Conservation (phyloP, 2,797 vertebrate species). For the Scarus forsteni region DNA sequence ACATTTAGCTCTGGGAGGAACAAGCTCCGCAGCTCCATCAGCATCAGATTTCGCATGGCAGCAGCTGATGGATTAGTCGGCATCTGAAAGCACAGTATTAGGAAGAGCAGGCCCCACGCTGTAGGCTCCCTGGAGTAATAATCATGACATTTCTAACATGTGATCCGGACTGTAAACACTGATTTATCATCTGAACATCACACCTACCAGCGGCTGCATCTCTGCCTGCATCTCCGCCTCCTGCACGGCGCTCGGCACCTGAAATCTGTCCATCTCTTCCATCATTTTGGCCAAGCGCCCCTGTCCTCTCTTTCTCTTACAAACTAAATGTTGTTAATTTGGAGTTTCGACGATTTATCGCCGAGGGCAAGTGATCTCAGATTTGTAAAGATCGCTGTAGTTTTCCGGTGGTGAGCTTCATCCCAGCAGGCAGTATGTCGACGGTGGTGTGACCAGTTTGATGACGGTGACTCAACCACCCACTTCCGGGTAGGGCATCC, state of each 20-base stretch:
- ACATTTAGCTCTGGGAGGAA: neutral
- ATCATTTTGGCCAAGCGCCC: slow-evolving; percentile 89
- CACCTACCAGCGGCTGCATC: slow-evolving; percentile 95
- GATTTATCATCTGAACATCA: slow-evolving; percentile 5
- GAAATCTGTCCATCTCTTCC: slow-evolving; percentile 98
- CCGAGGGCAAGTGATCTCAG: slow-evolving; percentile 35
- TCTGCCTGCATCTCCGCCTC: slow-evolving; percentile 95
- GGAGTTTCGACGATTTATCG: slow-evolving; percentile 14
- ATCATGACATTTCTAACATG: neutral
- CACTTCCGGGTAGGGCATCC: slow-evolving; percentile 88
- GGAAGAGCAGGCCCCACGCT: slow-evolving; percentile 22
- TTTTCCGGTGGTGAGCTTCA: slow-evolving; percentile 79
- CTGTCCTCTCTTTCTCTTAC: slow-evolving; percentile 19
- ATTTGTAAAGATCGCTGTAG: slow-evolving; percentile 48
- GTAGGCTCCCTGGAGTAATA: neutral
- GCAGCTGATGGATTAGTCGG: slow-evolving; percentile 39
- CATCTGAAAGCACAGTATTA: neutral
- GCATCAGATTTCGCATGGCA: slow-evolving; percentile 34
- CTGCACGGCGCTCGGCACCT: slow-evolving; percentile 91
- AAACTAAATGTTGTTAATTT: neutral
- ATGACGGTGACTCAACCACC: slow-evolving; percentile 87
- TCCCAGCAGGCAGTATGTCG: slow-evolving; percentile 83
- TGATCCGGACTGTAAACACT: neutral
- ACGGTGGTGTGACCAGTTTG: slow-evolving; percentile 73
- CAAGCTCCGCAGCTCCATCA: slow-evolving; percentile 25